phyloP scores from a whole-genome alignment of 2,113 vertebrate genomes.

The Scopus umbretta region DNA sequence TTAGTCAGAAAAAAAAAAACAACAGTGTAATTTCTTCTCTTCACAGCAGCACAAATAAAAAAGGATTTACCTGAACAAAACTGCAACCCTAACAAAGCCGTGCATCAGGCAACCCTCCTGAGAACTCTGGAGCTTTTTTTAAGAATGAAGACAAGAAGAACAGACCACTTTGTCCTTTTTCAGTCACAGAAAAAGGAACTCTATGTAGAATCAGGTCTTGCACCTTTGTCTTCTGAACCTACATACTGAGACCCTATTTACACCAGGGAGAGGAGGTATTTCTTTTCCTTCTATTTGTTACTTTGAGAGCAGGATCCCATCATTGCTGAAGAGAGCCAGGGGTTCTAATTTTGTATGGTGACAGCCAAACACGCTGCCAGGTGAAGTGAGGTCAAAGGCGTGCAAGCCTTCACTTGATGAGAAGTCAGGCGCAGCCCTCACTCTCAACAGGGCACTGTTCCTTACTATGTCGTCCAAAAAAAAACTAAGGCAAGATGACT shows the following conservation, averaged over 20 bases:
- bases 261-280: background rate
- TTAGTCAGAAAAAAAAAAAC: background rate
- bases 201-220: background rate
- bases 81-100: background rate
- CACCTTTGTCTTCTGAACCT: background rate
- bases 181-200: background rate
- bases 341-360: background rate
- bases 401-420: background rate
- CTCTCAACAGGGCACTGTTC: background rate
- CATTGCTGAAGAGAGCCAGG: background rate
- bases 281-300: background rate
- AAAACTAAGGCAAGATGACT: background rate
- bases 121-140: background rate
- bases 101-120: background rate
- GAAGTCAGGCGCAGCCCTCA: background rate
- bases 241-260: background rate
- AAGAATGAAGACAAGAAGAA: background rate
- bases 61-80: background rate
- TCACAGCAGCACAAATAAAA: background rate
- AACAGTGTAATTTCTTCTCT: background rate
- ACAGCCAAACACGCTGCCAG: background rate
- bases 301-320: background rate
- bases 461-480: background rate
- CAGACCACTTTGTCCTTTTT: background rate
- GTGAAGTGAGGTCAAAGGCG: background rate